Percentiles rank a stretch among this genome's conserved stretches.
phyloP scores from a whole-genome alignment of 2,797 vertebrate genomes.

The Florisuga fusca region DNA sequence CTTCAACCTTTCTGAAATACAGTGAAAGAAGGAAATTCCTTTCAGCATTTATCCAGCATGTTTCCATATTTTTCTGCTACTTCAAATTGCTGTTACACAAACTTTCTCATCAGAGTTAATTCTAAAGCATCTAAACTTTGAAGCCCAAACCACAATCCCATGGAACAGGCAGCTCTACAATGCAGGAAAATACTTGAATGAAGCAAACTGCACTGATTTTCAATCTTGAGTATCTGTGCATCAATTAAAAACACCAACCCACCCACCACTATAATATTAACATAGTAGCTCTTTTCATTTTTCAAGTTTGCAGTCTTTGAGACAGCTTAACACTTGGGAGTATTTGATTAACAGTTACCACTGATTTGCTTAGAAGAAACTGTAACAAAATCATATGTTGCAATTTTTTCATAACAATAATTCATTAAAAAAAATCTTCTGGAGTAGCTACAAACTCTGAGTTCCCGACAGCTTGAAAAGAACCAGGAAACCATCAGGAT shows the following conservation, averaged over 20 bases:
- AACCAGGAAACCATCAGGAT: background rate
- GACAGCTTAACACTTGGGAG: background rate
- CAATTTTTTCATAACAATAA: background rate
- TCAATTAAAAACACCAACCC: background rate
- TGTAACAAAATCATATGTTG: background rate
- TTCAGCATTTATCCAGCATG: background rate
- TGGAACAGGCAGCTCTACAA: background rate
- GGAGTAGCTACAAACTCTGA: background rate
- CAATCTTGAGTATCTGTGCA: background rate
- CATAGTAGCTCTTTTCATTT: background rate
- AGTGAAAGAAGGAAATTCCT: background rate
- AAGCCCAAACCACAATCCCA: background rate
- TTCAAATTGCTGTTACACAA: background rate
- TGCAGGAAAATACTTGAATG: background rate
- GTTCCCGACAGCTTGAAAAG: background rate
- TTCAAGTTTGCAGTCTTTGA: background rate
- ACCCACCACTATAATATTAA: background rate
- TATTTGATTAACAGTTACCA: background rate
- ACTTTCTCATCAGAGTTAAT: background rate
- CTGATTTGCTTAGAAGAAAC: background rate
- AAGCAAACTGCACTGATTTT: background rate
- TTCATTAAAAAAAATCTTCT: background rate
- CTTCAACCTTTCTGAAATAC: background rate
- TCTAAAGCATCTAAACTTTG: background rate
- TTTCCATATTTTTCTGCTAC: background rate